Conservation (phyloP, 2,888 invertebrate genomes). For the Parnassius apollo region DNA sequence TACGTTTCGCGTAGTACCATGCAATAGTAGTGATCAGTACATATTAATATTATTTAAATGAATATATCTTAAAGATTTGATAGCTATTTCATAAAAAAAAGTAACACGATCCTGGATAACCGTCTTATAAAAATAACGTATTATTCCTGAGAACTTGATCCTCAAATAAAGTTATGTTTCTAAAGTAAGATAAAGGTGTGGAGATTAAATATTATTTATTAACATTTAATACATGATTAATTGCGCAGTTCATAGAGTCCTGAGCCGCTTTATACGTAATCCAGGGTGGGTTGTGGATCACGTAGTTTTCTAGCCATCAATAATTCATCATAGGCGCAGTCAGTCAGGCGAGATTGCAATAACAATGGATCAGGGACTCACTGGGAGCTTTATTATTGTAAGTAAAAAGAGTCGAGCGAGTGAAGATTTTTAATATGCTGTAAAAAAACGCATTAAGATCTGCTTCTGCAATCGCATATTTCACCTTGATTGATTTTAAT, state of each 20-base stretch:
- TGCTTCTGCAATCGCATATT: too few species aligned
- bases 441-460: too few species aligned
- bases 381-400: slow-evolving; percentile 43
- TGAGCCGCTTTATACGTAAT: slow-evolving; percentile 31
- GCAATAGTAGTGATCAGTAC: slow-evolving; percentile 37
- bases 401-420: slow-evolving; percentile 29
- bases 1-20: slow-evolving; percentile 35
- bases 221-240: slow-evolving; percentile 8
- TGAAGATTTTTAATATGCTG: background rate
- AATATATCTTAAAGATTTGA: slow-evolving; percentile 52
- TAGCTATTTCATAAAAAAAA: slow-evolving; percentile 40
- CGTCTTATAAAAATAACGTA: too few species aligned
- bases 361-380: slow-evolving; percentile 67
- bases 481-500: too few species aligned
- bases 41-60: slow-evolving; percentile 59
- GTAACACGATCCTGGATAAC: slow-evolving; percentile 9
- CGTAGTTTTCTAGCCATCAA: slow-evolving; percentile 64
- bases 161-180: too few species aligned
- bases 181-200: too few species aligned
- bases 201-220: slow-evolving; percentile 2
- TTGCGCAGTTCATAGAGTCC: slow-evolving; percentile 18
- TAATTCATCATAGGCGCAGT: slow-evolving; percentile 67
- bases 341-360: slow-evolving; percentile 65
- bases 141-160: too few species aligned
- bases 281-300: slow-evolving; percentile 56